phyloP scores from a whole-genome alignment of 2,113 vertebrate genomes.

The Chrysemys picta region DNA sequence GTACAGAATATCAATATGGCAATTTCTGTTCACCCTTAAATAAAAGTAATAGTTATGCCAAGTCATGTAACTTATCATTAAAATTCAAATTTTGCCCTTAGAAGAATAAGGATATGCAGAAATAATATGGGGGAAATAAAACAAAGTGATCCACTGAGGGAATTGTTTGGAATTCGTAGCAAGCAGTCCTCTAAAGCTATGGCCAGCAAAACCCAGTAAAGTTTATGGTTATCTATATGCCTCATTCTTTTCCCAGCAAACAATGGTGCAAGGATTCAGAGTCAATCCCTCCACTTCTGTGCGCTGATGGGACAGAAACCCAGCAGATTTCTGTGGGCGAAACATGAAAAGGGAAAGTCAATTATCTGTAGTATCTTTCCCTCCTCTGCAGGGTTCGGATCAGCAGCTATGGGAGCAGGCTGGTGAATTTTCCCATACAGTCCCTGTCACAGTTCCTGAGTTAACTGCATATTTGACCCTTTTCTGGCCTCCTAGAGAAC shows the following conservation, averaged over 20 bases:
- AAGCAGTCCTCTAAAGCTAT: neutral
- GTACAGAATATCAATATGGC: neutral
- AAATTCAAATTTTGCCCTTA: neutral
- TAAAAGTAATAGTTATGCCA: neutral
- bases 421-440: conserved; percentile 36
- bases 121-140: conserved; percentile 20
- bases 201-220: too few relatives aligned
- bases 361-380: neutral
- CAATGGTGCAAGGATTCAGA: neutral
- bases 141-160: neutral
- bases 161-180: neutral
- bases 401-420: conserved; percentile 47
- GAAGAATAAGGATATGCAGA: neutral
- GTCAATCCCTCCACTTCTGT: neutral
- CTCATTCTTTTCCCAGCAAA: neutral
- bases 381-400: neutral
- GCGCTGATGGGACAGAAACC: neutral
- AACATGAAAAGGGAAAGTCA: neutral
- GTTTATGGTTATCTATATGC: too few relatives aligned
- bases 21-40: neutral
- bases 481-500: too few relatives aligned
- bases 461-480: too few relatives aligned
- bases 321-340: conserved; percentile 18
- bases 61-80: neutral
- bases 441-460: neutral